Conservation (phyloP, 2,113 vertebrate species). For the Mustelus asterias region DNA sequence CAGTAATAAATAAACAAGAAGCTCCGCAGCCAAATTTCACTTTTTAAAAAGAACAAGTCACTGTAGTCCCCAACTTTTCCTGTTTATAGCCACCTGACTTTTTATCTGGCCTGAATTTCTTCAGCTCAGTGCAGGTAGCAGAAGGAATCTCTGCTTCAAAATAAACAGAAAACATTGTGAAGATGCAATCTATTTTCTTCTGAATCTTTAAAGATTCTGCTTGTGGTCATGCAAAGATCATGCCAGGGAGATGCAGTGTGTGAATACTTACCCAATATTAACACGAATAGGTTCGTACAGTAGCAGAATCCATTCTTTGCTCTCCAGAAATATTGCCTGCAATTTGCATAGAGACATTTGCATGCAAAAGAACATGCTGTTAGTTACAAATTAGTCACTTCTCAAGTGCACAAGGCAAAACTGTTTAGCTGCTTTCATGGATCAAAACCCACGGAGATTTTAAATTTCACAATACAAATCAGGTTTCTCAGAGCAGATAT, state of each 20-base stretch:
- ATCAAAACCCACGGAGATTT: background rate
- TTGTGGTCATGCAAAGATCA: background rate
- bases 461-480: background rate
- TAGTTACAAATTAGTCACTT: conserved; percentile 55
- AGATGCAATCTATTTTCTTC: no score
- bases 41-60: background rate
- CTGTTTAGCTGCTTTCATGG: background rate
- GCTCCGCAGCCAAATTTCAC: background rate
- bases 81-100: background rate
- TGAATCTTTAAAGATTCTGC: background rate
- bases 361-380: conserved; percentile 83
- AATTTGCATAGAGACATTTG: conserved; percentile 54
- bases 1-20: background rate
- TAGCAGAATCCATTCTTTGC: conserved; percentile 90
- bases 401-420: background rate
- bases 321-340: conserved; percentile 78
- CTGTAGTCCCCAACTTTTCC: background rate
- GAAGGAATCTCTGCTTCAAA: conserved; percentile 30
- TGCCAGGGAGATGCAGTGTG: background rate
- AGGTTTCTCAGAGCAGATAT: background rate
- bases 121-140: background rate
- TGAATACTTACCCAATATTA: conserved; percentile 72
- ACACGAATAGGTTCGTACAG: conserved; percentile 98
- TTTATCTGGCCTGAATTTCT: background rate
- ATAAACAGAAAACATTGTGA: conserved; percentile 38